Evolutionary conservation across 2,797 vertebrate species (phyloP).

Genomic region (Chelidonichthys spinosus): DNA sequence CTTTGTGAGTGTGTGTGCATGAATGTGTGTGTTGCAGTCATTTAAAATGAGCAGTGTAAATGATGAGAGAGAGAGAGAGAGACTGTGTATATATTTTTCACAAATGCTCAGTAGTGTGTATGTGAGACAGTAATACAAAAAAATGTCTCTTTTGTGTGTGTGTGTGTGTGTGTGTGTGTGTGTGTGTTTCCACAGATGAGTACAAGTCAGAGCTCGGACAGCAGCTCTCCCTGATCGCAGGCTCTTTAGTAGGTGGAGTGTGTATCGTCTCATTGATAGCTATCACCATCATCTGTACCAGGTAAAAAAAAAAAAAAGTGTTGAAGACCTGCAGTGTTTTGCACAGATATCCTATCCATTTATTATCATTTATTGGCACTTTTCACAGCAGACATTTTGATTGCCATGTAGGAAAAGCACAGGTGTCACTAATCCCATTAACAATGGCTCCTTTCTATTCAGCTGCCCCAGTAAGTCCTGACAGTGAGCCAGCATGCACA

Average conservation of each 20-base stretch:
- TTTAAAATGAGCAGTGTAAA: conserved; percentile 45
- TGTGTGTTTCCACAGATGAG: conserved; percentile 85
- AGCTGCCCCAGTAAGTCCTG: neutral
- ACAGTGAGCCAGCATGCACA: neutral
- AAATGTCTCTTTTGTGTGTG: conserved; percentile 19
- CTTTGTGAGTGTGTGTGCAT: conserved; percentile 38
- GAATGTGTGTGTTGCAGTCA: conserved; percentile 33
- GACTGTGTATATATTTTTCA: conserved; percentile 34
- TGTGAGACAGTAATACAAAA: conserved; percentile 17
- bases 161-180: conserved; percentile 35
- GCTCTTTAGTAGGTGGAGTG: conserved; percentile 91
- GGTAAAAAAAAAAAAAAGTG: conserved; percentile 76
- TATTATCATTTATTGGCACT: neutral
- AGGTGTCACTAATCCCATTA: neutral
- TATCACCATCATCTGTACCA: conserved; percentile 94
- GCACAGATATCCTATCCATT: too few species aligned
- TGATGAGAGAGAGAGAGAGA: conserved; percentile 27
- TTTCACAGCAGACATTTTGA: conserved; percentile 3
- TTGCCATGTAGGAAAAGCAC: neutral
- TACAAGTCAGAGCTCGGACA: conserved; percentile 95
- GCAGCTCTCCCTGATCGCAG: conserved; percentile 94
- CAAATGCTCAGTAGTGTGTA: conserved; percentile 24
- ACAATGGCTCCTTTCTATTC: neutral
- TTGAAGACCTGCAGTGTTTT: neutral
- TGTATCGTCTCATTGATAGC: conserved; percentile 94